Percentiles rank a stretch among this genome's conserved stretches.
These are phyloP conservation scores for Rhynchotus rufescens DNA, from an alignment of 2,797 vertebrate species.

Conservation along the genomic window DNA sequence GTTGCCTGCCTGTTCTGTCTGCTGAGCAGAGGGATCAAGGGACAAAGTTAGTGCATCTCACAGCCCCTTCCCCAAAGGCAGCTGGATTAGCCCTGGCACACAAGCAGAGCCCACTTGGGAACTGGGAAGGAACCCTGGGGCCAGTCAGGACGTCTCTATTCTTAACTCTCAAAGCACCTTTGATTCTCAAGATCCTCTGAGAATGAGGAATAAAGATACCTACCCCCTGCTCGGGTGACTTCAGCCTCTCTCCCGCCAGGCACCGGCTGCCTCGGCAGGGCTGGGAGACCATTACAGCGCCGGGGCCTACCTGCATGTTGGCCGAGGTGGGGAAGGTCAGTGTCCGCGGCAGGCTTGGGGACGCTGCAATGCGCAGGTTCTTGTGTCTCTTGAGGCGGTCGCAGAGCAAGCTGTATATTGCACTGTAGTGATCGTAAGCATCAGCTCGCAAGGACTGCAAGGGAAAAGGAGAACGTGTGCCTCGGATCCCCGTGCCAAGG, in stretches of 20 bases:
- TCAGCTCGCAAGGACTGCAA: conserved; percentile 92
- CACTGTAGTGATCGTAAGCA: conserved; percentile 98
- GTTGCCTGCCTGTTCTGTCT: conserved; percentile 89
- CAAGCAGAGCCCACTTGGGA: neutral
- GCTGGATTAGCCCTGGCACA: neutral
- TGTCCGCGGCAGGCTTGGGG: conserved; percentile 86
- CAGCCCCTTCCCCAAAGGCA: neutral
- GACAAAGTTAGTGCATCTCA: neutral
- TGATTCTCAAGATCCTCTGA: too few relatives aligned
- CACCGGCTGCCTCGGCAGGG: neutral
- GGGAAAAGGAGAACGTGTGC: neutral
- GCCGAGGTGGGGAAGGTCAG: conserved; percentile 84
- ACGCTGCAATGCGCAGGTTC: conserved; percentile 86
- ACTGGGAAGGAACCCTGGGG: neutral
- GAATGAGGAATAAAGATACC: too few relatives aligned
- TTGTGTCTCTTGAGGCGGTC: conserved; percentile 96
- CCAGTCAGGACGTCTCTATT: neutral
- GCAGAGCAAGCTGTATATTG: conserved; percentile 97
- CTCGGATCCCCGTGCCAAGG: neutral
- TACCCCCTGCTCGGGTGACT: neutral
- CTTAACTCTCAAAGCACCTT: neutral
- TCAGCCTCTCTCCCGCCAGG: neutral
- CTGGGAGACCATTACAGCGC: accelerated
- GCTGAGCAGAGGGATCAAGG: conserved; percentile 42
- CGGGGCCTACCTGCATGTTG: conserved; percentile 85